Evolutionary conservation across 35 echinoderm and acorn worm species (phyloP).

Genomic region (Amphiura filiformis): DNA sequence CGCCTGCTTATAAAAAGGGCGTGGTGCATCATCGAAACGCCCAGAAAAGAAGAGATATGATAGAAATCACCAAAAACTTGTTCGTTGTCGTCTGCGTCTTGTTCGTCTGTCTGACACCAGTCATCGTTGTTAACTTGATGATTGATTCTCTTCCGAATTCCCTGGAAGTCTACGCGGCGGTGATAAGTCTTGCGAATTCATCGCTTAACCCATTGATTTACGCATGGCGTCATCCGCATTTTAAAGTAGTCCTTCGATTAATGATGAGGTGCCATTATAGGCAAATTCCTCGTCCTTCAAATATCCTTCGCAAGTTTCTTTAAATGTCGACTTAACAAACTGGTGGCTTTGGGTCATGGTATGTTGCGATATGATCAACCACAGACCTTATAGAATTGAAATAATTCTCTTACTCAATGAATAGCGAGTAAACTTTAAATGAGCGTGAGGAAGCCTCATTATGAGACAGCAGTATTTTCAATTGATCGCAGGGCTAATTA

Average conservation of each 20-base stretch:
- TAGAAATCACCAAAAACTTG: slow-evolving; percentile 63
- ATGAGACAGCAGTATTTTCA: too few relatives aligned
- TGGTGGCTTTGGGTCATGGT: too few relatives aligned
- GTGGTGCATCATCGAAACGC: background rate
- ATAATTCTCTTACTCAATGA: too few relatives aligned
- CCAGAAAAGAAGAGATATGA: background rate
- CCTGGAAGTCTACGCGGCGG: too few relatives aligned
- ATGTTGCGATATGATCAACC: too few relatives aligned
- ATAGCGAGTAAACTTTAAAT: too few relatives aligned
- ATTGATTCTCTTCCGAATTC: too few relatives aligned
- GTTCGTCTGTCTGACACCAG: slow-evolving; percentile 35
- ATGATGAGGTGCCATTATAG: slow-evolving; percentile 48
- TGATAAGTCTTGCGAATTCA: slow-evolving; percentile 38
- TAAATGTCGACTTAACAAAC: too few relatives aligned
- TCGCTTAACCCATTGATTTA: slow-evolving; percentile 71
- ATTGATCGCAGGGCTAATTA: too few relatives aligned
- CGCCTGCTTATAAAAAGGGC: too few relatives aligned
- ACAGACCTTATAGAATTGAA: too few relatives aligned
- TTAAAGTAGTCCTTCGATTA: slow-evolving; percentile 53
- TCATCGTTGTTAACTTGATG: slow-evolving; percentile 38
- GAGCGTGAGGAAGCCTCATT: too few relatives aligned
- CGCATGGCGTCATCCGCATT: slow-evolving; percentile 62
- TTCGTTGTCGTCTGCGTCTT: slow-evolving; percentile 51
- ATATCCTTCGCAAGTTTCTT: background rate
- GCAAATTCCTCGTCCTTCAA: slow-evolving; percentile 35